phyloP scores from a whole-genome alignment of 2,797 vertebrate genomes.

The Harpagifer antarcticus region DNA sequence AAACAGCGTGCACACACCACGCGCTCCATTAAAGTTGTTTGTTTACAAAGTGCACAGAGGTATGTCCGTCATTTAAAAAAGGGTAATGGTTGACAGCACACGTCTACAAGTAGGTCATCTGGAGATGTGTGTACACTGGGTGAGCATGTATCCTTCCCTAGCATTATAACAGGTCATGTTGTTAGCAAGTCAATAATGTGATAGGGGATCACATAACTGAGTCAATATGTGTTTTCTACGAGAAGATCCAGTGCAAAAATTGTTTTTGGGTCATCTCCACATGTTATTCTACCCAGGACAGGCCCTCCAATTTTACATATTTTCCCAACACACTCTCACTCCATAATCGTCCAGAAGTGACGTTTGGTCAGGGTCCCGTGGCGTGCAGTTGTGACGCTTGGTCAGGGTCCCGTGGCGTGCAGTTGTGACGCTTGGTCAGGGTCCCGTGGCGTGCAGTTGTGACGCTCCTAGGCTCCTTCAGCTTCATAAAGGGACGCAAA shows the following conservation, averaged over 20 bases:
- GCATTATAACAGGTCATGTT: background rate
- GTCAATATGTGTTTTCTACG: background rate
- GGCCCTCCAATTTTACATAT: too few relatives aligned
- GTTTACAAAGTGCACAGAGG: constrained; percentile 49
- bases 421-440: too few relatives aligned
- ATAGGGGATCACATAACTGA: background rate
- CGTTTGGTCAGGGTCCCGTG: too few relatives aligned
- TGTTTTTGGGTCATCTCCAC: too few relatives aligned
- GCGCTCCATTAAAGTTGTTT: constrained; percentile 59
- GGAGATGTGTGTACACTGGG: background rate
- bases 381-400: too few relatives aligned
- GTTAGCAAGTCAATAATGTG: background rate
- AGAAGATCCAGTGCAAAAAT: background rate
- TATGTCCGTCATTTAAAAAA: constrained; percentile 18
- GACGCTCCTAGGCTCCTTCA: too few relatives aligned
- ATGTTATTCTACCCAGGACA: too few relatives aligned
- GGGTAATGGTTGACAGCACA: constrained; percentile 16
- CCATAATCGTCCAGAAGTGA: too few relatives aligned
- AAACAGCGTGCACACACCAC: constrained; percentile 1
- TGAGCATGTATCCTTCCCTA: background rate
- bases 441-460: too few relatives aligned
- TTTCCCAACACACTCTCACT: too few relatives aligned
- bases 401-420: too few relatives aligned
- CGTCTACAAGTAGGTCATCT: constrained; percentile 41
- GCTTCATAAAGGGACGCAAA: too few relatives aligned